Conservation (phyloP, 2,113 vertebrate genomes). For the Emydura subglobosa region DNA sequence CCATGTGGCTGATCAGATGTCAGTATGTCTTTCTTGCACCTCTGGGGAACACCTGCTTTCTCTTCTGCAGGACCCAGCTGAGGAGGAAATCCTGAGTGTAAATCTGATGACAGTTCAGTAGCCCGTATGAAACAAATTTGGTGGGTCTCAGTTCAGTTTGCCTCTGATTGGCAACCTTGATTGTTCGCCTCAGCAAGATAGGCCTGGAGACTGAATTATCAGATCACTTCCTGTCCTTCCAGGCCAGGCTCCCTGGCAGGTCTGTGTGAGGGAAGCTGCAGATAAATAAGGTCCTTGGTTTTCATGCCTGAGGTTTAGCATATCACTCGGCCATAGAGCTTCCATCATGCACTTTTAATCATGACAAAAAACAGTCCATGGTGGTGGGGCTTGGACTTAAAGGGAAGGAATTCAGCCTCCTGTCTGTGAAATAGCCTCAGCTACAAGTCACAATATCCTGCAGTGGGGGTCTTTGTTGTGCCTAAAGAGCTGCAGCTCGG, state of each 20-base stretch:
- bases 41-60: slow-evolving; percentile 24
- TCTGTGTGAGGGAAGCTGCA: background rate
- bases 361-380: background rate
- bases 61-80: background rate
- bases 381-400: background rate
- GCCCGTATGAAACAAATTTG: background rate
- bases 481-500: background rate
- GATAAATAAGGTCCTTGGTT: background rate
- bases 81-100: background rate
- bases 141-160: background rate
- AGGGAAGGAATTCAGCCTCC: background rate
- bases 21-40: background rate
- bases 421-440: background rate
- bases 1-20: background rate
- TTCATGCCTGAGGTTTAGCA: background rate
- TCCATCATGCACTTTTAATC: background rate
- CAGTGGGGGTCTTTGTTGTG: background rate
- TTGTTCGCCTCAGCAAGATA: background rate
- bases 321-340: background rate
- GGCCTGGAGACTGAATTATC: slow-evolving; percentile 2
- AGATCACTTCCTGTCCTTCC: background rate
- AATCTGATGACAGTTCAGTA: fast-evolving
- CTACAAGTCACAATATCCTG: background rate
- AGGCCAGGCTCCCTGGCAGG: background rate
- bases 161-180: slow-evolving; percentile 5